Conservation (phyloP, 2,113 vertebrate species). For the Microtus montanus region DNA sequence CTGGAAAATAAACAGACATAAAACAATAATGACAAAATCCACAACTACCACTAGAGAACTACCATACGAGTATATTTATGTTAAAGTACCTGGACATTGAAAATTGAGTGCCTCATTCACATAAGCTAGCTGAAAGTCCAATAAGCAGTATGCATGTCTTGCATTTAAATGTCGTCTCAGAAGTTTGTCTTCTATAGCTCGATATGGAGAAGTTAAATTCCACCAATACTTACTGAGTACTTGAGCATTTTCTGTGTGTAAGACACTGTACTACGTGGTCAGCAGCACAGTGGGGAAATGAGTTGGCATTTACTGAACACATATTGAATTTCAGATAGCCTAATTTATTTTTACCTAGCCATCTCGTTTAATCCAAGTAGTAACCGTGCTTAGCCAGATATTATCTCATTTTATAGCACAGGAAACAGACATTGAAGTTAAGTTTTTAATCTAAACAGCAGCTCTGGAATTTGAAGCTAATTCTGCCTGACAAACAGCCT, state of each 20-base stretch:
- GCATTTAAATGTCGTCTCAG: neutral
- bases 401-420: conserved; percentile 22
- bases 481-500: neutral
- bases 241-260: neutral
- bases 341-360: neutral
- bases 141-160: neutral
- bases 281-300: neutral
- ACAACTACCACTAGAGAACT: neutral
- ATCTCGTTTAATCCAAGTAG: neutral
- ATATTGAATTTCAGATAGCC: neutral
- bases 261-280: neutral
- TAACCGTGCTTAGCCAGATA: neutral
- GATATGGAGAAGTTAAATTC: neutral
- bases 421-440: neutral
- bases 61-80: neutral
- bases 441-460: conserved; percentile 5
- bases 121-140: neutral
- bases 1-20: neutral
- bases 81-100: neutral
- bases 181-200: conserved; percentile 1
- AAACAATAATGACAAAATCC: neutral
- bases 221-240: neutral
- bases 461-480: neutral
- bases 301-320: neutral
- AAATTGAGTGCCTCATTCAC: neutral